phyloP scores from a whole-genome alignment of 2,888 invertebrate genomes.

The Baronia brevicornis region DNA sequence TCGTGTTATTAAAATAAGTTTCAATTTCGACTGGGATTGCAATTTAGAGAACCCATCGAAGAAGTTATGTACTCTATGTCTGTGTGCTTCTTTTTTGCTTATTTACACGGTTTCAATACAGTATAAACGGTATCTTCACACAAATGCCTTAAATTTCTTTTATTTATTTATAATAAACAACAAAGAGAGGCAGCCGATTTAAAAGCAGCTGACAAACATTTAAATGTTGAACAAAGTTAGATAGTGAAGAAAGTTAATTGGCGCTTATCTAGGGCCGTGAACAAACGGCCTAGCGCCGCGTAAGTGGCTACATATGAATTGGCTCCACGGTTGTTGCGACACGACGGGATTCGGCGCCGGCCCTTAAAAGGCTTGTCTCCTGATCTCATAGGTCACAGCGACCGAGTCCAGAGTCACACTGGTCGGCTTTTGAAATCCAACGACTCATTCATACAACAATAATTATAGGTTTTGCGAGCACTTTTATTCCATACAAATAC shows the following conservation, averaged over 20 bases:
- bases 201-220: no score
- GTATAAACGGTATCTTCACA: no score
- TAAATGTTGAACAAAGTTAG: no score
- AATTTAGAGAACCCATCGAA: no score
- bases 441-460: slow-evolving; percentile 5
- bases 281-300: slow-evolving; percentile 8
- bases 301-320: slow-evolving; percentile 5
- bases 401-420: slow-evolving; percentile 24
- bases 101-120: no score
- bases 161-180: neutral
- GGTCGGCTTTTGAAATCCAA: slow-evolving; percentile 19
- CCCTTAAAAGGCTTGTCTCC: slow-evolving; percentile 55
- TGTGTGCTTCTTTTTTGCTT: no score
- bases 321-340: slow-evolving; percentile 32
- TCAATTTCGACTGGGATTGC: no score
- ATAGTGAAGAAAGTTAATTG: slow-evolving; percentile 12
- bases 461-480: slow-evolving; percentile 8
- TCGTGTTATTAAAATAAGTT: no score
- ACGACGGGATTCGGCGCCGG: slow-evolving; percentile 51
- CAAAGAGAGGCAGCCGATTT: neutral
- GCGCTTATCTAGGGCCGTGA: slow-evolving; percentile 7
- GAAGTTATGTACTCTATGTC: no score
- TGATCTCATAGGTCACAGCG: slow-evolving; percentile 63
- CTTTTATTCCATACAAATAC: slow-evolving; percentile 12
- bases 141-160: slow-evolving; percentile 1